Base-by-base conservation (phyloP, 2,888 invertebrate species). In the Dasypogon diadema region DNA sequence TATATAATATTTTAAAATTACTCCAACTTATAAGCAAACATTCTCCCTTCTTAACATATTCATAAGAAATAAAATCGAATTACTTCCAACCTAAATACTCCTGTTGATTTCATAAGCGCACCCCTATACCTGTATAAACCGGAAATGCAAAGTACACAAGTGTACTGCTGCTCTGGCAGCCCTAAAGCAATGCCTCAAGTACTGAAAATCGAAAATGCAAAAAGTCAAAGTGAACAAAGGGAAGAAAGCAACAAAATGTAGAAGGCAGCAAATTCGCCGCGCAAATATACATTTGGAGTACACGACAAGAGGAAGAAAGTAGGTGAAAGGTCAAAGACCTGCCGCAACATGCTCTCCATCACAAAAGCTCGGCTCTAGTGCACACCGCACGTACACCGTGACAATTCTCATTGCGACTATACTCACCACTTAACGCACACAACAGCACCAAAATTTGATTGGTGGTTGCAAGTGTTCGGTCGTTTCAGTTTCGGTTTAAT, bases 271-370 rank as follows among this genome's bases (percentile, higher is more conserved):
- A 60, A 60, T 60, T 37, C 46, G 65, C 65, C 65, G 65, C 65
- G 65, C 46, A 65, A 65, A 65, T 65, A 65, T 10, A 46, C 65
- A 65, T 21, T 46, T 24, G 18, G 24, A 63, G 63, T 63, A 37
- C 63, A 34, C 42, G 42, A 42, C 34, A 58, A 48, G 68, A 70
- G 54, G 54, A 77, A 76, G 78, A 78, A 78, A 78, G 77, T 78
- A 78, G 78, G 78, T 78, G 77, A 78, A 78, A 78, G 78, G 78
- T 78, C 77, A 74, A 78, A 78, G 76, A 78, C 77, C 78, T 78
- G 74, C 65, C 76, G 48, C 76, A 77, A 75, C 46, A 77, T 75
- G 34, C 55, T 75, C 58, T 74, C 56, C 56, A 42, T 10, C 42
- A 37, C 56, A 37, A 73, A 56, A 73, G 54, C 51, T 54, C 21